Evolutionary conservation across 1,140 invertebrate genomes (phyloP).

Genomic region (Pogonomyrmex californicus): DNA sequence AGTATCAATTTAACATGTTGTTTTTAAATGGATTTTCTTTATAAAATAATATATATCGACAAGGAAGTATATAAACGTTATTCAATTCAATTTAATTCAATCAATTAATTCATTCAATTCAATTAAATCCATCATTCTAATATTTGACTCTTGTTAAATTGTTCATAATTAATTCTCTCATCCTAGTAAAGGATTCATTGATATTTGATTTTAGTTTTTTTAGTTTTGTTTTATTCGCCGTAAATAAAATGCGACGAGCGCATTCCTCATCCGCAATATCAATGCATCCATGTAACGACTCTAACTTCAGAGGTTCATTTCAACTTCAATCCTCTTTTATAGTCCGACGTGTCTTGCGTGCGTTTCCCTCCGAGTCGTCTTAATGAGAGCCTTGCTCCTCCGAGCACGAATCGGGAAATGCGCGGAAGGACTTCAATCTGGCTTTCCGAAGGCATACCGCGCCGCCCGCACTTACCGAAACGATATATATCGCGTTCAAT

Average conservation of each 20-base stretch:
- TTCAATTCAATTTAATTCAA: too few relatives aligned
- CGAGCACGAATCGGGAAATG: constrained; percentile 46
- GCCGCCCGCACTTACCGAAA: constrained; percentile 19
- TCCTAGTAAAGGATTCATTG: not conserved
- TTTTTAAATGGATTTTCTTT: not conserved
- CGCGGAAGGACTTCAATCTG: constrained; percentile 55
- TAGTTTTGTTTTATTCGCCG: not conserved
- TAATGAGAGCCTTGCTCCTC: constrained; percentile 41
- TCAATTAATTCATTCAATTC: not conserved
- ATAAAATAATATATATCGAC: not conserved
- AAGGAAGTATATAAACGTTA: not conserved
- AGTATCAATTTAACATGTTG: too few relatives aligned
- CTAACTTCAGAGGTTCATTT: constrained; percentile 25
- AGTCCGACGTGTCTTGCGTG: constrained; percentile 44
- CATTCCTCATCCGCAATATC: not conserved
- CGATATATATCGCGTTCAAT: constrained; percentile 74
- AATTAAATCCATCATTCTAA: not conserved
- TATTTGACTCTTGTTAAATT: constrained; percentile 3
- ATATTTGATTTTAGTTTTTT: not conserved
- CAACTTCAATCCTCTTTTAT: constrained; percentile 33
- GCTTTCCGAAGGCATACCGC: constrained; percentile 29
- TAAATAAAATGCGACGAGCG: constrained; percentile 12
- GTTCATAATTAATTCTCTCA: not conserved
- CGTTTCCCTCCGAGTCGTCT: constrained; percentile 35
- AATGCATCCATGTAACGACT: constrained; percentile 42